Evolutionary conservation across 2,113 vertebrate genomes (phyloP).

Genomic region (Thryonomys swinderianus): DNA sequence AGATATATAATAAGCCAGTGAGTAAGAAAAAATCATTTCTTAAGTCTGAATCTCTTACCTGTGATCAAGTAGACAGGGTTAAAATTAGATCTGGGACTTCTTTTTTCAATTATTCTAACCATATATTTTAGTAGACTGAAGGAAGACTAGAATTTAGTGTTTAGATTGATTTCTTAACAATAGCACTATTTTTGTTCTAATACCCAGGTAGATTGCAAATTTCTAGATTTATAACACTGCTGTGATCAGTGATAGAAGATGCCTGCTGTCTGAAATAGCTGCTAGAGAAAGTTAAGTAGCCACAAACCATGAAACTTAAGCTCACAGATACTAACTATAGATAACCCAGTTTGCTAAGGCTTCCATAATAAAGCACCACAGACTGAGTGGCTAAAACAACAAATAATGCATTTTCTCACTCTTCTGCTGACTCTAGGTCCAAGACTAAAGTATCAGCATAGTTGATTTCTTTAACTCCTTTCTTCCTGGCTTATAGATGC

Average conservation of each 20-base stretch:
- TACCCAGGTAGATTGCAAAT: not conserved
- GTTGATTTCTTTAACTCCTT: not conserved
- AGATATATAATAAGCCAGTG: not conserved
- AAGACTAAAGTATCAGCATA: not conserved
- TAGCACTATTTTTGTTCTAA: not conserved
- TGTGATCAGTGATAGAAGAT: not conserved
- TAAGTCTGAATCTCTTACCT: not conserved
- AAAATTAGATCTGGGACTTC: not conserved
- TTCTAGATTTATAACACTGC: not conserved
- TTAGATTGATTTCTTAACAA: constrained; percentile 1
- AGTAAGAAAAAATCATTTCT: not conserved
- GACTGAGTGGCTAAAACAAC: not conserved
- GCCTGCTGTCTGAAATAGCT: not conserved
- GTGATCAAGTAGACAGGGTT: not conserved
- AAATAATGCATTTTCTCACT: not conserved
- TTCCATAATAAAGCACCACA: not conserved
- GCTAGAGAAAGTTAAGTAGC: not conserved
- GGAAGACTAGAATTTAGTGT: not conserved
- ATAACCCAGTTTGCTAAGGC: not conserved
- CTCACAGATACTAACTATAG: not conserved
- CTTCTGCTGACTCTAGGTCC: not conserved
- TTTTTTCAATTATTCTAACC: not conserved
- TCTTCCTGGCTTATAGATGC: not conserved
- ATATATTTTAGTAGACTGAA: not conserved
- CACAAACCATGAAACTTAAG: not conserved